A percentile compares a stretch with the other conserved stretches of the same genome.
Conservation (phyloP, 2,797 vertebrate genomes). For the Crocidura indochinensis region DNA sequence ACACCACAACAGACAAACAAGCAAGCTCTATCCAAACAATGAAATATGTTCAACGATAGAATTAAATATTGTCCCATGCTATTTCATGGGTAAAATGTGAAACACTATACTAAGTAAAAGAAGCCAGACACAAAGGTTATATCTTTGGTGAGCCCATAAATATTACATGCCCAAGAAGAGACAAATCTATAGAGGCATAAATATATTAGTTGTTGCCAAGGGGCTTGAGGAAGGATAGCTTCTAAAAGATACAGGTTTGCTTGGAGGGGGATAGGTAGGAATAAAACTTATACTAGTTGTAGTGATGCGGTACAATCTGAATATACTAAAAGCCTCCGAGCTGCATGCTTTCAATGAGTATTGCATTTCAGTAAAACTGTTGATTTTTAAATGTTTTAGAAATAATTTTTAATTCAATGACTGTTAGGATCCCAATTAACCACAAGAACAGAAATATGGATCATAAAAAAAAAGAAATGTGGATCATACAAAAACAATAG, state of each 20-base stretch:
- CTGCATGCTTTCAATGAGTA: background rate
- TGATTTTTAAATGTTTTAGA: constrained; percentile 48
- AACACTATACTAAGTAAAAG: constrained; percentile 8
- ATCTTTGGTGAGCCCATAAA: background rate
- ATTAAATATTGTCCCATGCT: background rate
- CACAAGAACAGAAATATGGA: constrained; percentile 5
- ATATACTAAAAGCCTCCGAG: constrained; percentile 29
- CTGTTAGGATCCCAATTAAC: constrained; percentile 20
- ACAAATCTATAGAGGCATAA: constrained; percentile 4
- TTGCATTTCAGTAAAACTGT: constrained; percentile 20
- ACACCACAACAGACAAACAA: background rate
- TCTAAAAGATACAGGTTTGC: background rate
- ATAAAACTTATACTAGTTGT: constrained; percentile 3
- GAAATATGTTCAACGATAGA: constrained; percentile 32
- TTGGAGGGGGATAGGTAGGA: background rate
- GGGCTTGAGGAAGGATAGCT: background rate
- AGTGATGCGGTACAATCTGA: background rate
- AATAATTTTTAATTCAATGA: constrained; percentile 56
- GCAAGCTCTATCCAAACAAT: background rate
- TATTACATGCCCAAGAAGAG: constrained; percentile 26
- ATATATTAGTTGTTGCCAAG: background rate
- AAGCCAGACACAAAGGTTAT: constrained; percentile 10
- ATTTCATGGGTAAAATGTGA: background rate
- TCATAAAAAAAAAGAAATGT: background rate
- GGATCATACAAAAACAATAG: background rate